Evolutionary conservation across 2,797 vertebrate genomes (phyloP).

Genomic region (Dendrocincla fuliginosa): DNA sequence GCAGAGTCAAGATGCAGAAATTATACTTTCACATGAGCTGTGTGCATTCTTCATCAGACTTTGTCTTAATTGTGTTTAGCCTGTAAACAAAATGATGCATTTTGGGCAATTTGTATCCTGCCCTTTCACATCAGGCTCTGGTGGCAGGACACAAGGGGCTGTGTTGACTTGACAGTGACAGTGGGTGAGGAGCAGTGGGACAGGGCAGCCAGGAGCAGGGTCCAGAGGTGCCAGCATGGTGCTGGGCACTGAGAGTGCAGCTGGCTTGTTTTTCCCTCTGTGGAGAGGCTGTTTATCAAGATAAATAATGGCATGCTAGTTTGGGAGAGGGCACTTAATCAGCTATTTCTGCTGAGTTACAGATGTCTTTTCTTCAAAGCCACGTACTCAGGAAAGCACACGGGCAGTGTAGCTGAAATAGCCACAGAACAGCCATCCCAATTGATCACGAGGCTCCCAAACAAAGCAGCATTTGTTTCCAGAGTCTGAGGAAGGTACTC

Average conservation of each 20-base stretch:
- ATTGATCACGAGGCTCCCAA: not conserved
- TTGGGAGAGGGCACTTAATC: slow-evolving; percentile 33
- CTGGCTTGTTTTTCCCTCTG: not conserved
- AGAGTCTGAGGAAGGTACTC: not conserved
- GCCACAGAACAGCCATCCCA: not conserved
- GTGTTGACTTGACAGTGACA: not conserved
- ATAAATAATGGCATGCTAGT: slow-evolving; percentile 24
- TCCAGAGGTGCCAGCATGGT: not conserved
- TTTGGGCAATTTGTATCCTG: not conserved
- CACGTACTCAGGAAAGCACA: slow-evolving; percentile 1
- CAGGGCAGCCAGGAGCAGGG: not conserved
- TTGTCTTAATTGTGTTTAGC: not conserved
- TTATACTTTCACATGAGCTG: not conserved
- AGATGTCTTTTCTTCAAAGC: slow-evolving; percentile 47
- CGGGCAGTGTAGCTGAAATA: not conserved
- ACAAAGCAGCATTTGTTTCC: slow-evolving; percentile 16
- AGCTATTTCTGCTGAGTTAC: slow-evolving; percentile 33
- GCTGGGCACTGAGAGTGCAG: not conserved
- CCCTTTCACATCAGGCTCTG: not conserved
- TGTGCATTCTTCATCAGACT: not conserved
- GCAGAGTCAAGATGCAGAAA: not conserved
- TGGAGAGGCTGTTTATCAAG: slow-evolving; percentile 37
- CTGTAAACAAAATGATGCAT: not conserved
- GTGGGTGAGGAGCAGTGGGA: not conserved
- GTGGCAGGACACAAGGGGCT: not conserved